Evolutionary conservation across 2,797 vertebrate species (phyloP).

Genomic region (Australoheros facetus): DNA sequence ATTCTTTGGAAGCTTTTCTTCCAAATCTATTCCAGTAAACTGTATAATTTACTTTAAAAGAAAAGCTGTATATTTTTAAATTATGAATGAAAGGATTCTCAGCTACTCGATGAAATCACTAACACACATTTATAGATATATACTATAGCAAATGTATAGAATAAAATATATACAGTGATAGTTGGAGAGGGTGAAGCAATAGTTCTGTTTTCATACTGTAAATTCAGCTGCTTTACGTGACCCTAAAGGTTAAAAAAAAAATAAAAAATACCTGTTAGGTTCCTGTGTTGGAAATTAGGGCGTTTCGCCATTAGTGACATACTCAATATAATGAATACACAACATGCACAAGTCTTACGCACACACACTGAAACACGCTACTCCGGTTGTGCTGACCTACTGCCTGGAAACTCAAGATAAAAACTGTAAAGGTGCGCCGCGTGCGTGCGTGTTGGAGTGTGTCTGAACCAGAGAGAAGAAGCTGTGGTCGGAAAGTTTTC

Average conservation of each 20-base stretch:
- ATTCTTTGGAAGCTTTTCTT: not conserved
- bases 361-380: not conserved
- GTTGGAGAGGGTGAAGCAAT: not conserved
- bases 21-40: no score
- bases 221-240: not conserved
- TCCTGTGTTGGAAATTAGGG: not conserved
- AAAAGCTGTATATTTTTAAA: not conserved
- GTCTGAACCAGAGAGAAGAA: not conserved
- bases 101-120: not conserved
- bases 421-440: not conserved
- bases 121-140: not conserved
- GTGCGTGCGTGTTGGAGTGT: not conserved
- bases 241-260: not conserved
- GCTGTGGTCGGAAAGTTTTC: slow-evolving; percentile 70
- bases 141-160: not conserved
- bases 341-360: not conserved
- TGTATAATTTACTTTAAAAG: not conserved
- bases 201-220: no score
- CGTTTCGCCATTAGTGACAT: not conserved
- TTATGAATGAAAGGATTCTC: not conserved
- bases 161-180: not conserved
- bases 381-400: not conserved
- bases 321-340: not conserved
- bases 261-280: not conserved
- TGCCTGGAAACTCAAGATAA: slow-evolving; percentile 24